Evolutionary conservation across 2,888 invertebrate genomes (phyloP), one percentile per base, ranked within the genome.

Genomic region (Aromia moschata): DNA sequence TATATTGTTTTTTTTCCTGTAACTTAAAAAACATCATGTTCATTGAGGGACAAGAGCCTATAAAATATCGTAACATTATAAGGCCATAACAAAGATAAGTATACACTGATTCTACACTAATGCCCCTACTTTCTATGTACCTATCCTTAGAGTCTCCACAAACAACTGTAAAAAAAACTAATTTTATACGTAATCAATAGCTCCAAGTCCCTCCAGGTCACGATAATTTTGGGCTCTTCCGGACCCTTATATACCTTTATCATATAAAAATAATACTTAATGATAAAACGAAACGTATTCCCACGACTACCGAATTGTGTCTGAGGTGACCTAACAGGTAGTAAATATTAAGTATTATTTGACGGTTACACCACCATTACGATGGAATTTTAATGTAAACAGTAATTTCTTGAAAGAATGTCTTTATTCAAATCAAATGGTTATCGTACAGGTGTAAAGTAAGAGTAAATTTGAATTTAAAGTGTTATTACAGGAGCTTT

Each of bases 371-470:
- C 30, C 43, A 25, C 20, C 17, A 33, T 43, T 41, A 33, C 40
- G 11, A 38, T 25, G 49, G 49, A 43, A 45, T 54, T 37, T 59
- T 55, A 44, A 57, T 57, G 56, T 51, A 49, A 37, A 57, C 38
- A 47, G 43, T 36, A 36, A 20, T 36, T 36, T 17, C n/a, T n/a
- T 38, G 18, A 46, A 12, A 15, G 18, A 44, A 37, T 11, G 17
- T 54, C 54, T 44, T 59, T 55, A 58, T 37, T 31, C 14, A 43
- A 41, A 51, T 51, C 49, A 38, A 58, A 54, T 55, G 44, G 30
- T 47, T 55, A 53, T 41, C 53, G 30, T 58, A 46, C 58, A 58
- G 58, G 58, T 58, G 58, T 58, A 45, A 58, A 46, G 33, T 9
- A 41, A 53, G 41, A 44, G 46, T 47, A 47, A 41, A 46, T 58